Conservation (phyloP, 2,888 invertebrate genomes). For the Mythimna impura region DNA sequence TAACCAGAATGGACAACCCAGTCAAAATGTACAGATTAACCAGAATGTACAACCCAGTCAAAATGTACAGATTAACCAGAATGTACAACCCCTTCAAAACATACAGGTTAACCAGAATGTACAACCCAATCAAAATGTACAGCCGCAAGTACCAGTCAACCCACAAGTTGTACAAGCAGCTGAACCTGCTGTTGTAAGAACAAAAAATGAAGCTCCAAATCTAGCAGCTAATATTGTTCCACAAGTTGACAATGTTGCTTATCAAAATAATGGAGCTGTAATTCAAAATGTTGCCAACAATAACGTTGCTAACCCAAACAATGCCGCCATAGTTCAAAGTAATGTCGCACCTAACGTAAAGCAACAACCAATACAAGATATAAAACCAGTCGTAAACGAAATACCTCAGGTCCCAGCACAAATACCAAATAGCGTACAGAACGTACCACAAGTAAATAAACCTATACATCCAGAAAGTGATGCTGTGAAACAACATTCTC, state of each 20-base stretch:
- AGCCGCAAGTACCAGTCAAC: constrained; percentile 24
- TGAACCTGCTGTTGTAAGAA: constrained; percentile 14
- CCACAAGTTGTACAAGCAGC: constrained; percentile 16
- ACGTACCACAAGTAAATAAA: constrained; percentile 17
- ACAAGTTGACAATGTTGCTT: constrained; percentile 18
- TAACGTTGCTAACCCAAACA: constrained; percentile 11
- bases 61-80: background rate
- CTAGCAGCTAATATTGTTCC: constrained; percentile 18
- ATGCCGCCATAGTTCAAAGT: constrained; percentile 7
- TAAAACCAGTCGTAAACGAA: constrained; percentile 29
- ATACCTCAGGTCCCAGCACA: constrained; percentile 27
- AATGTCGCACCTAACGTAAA: constrained; percentile 12
- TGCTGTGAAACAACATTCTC: constrained; percentile 69
- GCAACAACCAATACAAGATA: constrained; percentile 24
- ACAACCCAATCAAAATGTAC: constrained; percentile 17
- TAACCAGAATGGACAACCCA: background rate
- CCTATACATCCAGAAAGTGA: constrained; percentile 24
- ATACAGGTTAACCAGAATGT: background rate
- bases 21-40: constrained; percentile 16
- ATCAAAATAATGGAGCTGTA: constrained; percentile 9
- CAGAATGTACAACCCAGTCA: constrained; percentile 17
- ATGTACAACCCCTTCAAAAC: background rate
- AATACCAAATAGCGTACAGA: constrained; percentile 35
- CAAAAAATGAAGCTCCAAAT: constrained; percentile 41
- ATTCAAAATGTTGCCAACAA: constrained; percentile 23